Conservation (phyloP, 2,888 invertebrate genomes). For the Tanaodytes sp. region DNA sequence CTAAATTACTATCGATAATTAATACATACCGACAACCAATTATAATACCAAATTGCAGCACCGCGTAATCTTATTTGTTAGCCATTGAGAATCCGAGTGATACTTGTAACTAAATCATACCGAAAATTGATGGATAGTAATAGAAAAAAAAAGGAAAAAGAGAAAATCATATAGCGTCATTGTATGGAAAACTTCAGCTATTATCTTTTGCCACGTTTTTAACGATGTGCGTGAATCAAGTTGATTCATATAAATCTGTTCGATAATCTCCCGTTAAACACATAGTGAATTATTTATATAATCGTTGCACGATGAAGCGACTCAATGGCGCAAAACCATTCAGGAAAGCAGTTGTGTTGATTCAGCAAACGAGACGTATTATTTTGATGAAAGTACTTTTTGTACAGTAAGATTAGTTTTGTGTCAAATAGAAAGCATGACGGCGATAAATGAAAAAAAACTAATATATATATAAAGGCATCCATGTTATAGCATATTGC, state of each 20-base stretch:
- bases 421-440: neutral
- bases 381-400: conserved; percentile 10
- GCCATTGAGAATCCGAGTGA: too few species aligned
- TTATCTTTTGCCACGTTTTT: conserved; percentile 48
- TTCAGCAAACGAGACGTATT: conserved; percentile 49
- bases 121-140: neutral
- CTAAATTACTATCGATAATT: too few species aligned
- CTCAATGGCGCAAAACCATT: conserved; percentile 49
- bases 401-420: conserved; percentile 21
- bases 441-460: too few species aligned
- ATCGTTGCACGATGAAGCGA: conserved; percentile 54
- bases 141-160: neutral
- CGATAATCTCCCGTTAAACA: conserved; percentile 53
- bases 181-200: conserved; percentile 40
- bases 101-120: neutral
- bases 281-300: conserved; percentile 53
- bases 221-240: conserved; percentile 45
- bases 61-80: too few species aligned
- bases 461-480: conserved; percentile 35
- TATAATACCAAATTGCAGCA: too few species aligned
- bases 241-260: conserved; percentile 53
- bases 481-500: conserved; percentile 34
- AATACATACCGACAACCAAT: too few species aligned
- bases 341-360: conserved; percentile 53
- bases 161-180: conserved; percentile 32